phyloP scores from a whole-genome alignment of 2,888 invertebrate species.

The Eilema sororculum region DNA sequence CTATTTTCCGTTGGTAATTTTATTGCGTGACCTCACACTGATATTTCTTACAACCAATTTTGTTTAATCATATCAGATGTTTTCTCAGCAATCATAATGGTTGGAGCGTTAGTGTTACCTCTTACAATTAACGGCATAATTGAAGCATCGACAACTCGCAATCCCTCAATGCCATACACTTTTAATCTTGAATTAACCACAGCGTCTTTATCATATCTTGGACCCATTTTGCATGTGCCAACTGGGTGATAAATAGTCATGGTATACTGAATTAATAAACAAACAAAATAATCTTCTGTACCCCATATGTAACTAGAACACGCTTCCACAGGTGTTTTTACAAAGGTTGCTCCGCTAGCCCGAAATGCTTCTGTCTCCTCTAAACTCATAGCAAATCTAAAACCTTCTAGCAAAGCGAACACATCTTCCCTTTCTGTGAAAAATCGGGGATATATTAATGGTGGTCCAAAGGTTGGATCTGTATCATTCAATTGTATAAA shows the following conservation, averaged over 20 bases:
- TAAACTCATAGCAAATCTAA: conserved; percentile 87
- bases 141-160: conserved; percentile 90
- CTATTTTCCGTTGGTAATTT: too few relatives aligned
- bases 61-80: conserved; percentile 92
- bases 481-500: conserved; percentile 88
- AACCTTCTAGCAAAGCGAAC: conserved; percentile 87
- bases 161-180: conserved; percentile 88
- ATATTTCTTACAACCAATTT: conserved; percentile 63
- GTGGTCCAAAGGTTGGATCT: conserved; percentile 91
- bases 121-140: conserved; percentile 89
- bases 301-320: conserved; percentile 87
- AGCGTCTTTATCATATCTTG: conserved; percentile 86
- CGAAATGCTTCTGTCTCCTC: conserved; percentile 88
- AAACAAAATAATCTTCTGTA: conserved; percentile 89
- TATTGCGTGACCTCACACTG: too few relatives aligned
- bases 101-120: conserved; percentile 94
- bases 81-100: conserved; percentile 95
- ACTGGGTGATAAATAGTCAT: conserved; percentile 90
- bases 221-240: conserved; percentile 91
- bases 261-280: conserved; percentile 89
- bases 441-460: conserved; percentile 91
- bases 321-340: conserved; percentile 86
- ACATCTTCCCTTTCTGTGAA: conserved; percentile 89
- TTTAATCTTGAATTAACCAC: conserved; percentile 89
- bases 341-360: conserved; percentile 84